phyloP scores from a whole-genome alignment of 2,888 invertebrate genomes.

The Nomada flava region DNA sequence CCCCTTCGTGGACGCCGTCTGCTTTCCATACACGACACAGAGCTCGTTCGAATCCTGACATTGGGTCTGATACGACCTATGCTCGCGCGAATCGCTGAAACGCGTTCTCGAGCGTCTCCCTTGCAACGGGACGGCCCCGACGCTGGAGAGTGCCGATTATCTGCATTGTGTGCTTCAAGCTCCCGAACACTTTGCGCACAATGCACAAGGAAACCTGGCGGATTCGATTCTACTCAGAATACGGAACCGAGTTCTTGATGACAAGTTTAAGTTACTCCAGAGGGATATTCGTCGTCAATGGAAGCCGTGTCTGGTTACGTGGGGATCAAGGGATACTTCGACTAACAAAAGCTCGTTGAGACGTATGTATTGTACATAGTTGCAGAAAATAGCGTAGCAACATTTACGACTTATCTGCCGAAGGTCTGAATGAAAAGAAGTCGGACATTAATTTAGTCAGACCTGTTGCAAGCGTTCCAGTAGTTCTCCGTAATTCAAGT shows the following conservation, averaged over 20 bases:
- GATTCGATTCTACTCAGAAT: background rate
- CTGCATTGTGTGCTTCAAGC: conserved; percentile 16
- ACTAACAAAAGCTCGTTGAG: no score
- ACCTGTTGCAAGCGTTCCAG: no score
- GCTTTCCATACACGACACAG: conserved; percentile 33
- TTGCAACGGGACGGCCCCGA: conserved; percentile 32
- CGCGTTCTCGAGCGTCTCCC: conserved; percentile 55
- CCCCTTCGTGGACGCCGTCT: background rate
- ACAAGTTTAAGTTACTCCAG: background rate
- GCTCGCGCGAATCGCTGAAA: conserved; percentile 38
- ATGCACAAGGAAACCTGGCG: background rate
- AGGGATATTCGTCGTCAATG: background rate
- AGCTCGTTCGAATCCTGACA: conserved; percentile 58
- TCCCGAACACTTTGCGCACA: conserved; percentile 26
- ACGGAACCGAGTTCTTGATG: background rate
- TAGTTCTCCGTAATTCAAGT: no score
- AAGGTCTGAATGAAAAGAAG: no score
- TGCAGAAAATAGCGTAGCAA: no score
- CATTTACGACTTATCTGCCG: no score
- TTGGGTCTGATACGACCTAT: conserved; percentile 59
- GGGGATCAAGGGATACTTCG: no score
- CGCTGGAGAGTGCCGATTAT: conserved; percentile 27
- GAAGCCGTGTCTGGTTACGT: background rate
- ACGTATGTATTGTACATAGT: no score
- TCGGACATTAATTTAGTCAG: no score